phyloP scores from a whole-genome alignment of 2,888 invertebrate species.

The Noctuana brunneofusca region DNA sequence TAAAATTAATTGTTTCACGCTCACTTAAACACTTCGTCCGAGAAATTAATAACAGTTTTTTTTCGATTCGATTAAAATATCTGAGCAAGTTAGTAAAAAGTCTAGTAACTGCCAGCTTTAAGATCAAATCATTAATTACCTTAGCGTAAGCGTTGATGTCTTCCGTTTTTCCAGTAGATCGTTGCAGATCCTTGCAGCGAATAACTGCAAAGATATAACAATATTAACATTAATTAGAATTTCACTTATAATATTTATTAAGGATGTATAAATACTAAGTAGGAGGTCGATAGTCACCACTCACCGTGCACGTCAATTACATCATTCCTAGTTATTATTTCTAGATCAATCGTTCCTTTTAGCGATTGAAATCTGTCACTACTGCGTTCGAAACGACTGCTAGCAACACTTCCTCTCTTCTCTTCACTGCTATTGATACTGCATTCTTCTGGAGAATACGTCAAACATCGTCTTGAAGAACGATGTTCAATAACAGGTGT shows the following conservation, averaged over 20 bases:
- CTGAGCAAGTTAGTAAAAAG: background rate
- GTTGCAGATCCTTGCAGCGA: conserved; percentile 88
- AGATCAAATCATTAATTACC: conserved; percentile 61
- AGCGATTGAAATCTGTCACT: conserved; percentile 63
- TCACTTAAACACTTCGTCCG: conserved; percentile 13
- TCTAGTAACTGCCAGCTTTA: background rate
- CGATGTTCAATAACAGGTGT: conserved; percentile 77
- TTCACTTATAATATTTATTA: background rate
- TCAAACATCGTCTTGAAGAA: conserved; percentile 81
- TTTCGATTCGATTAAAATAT: conserved; percentile 17
- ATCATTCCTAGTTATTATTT: conserved; percentile 81
- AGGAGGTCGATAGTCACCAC: conserved; percentile 77
- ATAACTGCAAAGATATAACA: conserved; percentile 83
- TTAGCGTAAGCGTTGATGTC: conserved; percentile 92
- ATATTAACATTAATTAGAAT: conserved; percentile 22
- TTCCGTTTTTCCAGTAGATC: conserved; percentile 84
- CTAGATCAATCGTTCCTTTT: conserved; percentile 85
- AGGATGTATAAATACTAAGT: conserved; percentile 36
- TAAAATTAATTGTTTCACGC: conserved; percentile 25
- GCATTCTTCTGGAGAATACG: conserved; percentile 81
- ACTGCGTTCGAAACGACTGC: conserved; percentile 69
- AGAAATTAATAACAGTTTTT: conserved; percentile 13
- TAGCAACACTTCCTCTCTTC: conserved; percentile 79
- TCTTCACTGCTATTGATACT: conserved; percentile 79
- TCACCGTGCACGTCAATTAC: conserved; percentile 88